Percentiles rank a stretch among this genome's conserved stretches.
phyloP scores from a whole-genome alignment of 2,797 vertebrate species.

The Micropoecilia bifurca region DNA sequence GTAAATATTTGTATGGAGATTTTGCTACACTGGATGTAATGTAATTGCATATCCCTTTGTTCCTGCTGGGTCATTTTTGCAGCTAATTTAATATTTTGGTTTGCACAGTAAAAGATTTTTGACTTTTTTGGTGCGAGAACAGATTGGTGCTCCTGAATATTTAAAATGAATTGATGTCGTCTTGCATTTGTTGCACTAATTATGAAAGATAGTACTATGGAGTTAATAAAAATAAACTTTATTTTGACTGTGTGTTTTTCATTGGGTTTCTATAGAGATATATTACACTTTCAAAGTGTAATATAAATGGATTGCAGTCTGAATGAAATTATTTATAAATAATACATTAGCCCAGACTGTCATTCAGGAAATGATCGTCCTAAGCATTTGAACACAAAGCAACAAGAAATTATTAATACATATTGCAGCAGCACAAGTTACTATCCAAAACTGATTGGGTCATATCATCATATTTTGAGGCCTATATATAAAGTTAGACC shows the following conservation, averaged over 20 bases:
- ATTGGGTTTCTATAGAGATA: neutral
- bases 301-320: neutral
- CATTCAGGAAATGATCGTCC: neutral
- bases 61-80: constrained; percentile 5
- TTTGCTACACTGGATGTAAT: constrained; percentile 20
- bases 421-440: neutral
- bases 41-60: constrained; percentile 5
- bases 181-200: constrained; percentile 29
- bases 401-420: neutral
- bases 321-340: neutral
- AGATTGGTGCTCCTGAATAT: neutral
- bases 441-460: no score
- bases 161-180: constrained; percentile 18
- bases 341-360: neutral
- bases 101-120: neutral
- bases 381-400: neutral
- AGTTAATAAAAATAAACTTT: constrained; percentile 40
- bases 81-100: neutral
- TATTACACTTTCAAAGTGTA: neutral
- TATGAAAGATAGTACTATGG: constrained; percentile 24
- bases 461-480: no score
- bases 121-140: neutral
- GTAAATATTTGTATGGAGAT: constrained; percentile 9
- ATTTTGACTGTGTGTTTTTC: constrained; percentile 2
- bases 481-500: no score